phyloP scores from a whole-genome alignment of 2,797 vertebrate species.

The Peromyscus nudipes region DNA sequence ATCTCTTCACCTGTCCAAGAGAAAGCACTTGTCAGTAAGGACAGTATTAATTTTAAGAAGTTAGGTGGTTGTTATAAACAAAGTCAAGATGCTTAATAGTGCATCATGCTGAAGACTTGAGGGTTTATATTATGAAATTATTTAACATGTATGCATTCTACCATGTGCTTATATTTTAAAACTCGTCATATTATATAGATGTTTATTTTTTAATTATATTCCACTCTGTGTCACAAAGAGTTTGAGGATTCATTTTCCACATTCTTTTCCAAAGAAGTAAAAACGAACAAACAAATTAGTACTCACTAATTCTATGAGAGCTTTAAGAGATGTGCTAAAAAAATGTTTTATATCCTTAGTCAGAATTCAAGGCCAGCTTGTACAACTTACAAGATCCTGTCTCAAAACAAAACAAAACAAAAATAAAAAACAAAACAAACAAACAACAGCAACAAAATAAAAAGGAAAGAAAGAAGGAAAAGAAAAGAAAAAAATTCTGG shows the following conservation, averaged over 20 bases:
- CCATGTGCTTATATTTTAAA: not conserved
- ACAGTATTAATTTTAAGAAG: conserved; percentile 26
- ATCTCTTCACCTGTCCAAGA: not conserved
- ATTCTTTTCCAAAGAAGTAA: not conserved
- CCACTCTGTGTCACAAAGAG: not conserved
- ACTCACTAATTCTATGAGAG: conserved; percentile 5
- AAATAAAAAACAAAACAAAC: not conserved
- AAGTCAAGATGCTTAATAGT: not conserved
- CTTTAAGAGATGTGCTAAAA: not conserved
- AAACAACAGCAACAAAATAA: not conserved
- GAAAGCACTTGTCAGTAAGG: not conserved
- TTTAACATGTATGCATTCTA: not conserved
- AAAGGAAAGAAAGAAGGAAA: no score
- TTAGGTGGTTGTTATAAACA: not conserved
- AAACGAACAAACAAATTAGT: not conserved
- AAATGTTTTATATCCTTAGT: conserved; percentile 19
- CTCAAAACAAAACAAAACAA: not conserved
- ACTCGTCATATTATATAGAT: not conserved
- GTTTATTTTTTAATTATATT: not conserved
- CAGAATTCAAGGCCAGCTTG: not conserved
- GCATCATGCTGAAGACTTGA: not conserved
- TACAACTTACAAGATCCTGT: not conserved
- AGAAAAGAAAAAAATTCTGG: not conserved
- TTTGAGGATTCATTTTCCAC: conserved; percentile 11
- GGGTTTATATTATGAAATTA: conserved; percentile 4